Evolutionary conservation across 2,797 vertebrate species (phyloP), one percentile per base, ranked within the genome.

Genomic region (Anas georgica): DNA sequence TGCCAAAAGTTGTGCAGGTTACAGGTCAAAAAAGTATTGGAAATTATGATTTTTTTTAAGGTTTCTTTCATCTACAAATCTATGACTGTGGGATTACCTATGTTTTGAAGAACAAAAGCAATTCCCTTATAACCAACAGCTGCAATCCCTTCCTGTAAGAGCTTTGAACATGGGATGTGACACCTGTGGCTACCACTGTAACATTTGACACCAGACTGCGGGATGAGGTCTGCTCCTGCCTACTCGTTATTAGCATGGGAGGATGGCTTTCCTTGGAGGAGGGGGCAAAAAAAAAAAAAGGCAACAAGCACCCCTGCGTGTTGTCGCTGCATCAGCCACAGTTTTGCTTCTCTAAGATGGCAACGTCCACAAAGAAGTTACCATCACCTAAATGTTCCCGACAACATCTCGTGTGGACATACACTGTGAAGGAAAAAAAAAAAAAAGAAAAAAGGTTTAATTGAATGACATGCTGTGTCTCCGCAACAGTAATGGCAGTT

Each of bases 261-360:
- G 75, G 91, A 91, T 91, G 81, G 58, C 54, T 91, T 97, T 97
- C 95, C 95, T 92, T 29, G 75, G 93, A 93, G 80, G 85, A 96
- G 91, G 91, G 96, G 92, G 89, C 93, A 97, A 88, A 96, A 46
- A 90, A 41, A 39, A 41, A 17, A 91, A 95, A 92, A 4, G 25
- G 55, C 31, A 93, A 95, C 66, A 92, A 91, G 81, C 81, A 91
- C 22, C 60, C 31, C 4, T 16, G 20, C 23, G 23, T 58, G 69
- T 45, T 79, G 72, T 70, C 69, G 33, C 29, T 58, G 50, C 74
- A 76, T 86, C 89, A 72, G 45, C 43, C 70, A 66, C 15, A 5
- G 72, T 87, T 73, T 67, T 4, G 12, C 68, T 75, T 66, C 67
- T 81, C 29, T 46, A 29, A 35, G 48, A 48, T 26, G 3, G 7